Conservation (phyloP, 2,797 vertebrate genomes). For the Chaetophractus vellerosus region DNA sequence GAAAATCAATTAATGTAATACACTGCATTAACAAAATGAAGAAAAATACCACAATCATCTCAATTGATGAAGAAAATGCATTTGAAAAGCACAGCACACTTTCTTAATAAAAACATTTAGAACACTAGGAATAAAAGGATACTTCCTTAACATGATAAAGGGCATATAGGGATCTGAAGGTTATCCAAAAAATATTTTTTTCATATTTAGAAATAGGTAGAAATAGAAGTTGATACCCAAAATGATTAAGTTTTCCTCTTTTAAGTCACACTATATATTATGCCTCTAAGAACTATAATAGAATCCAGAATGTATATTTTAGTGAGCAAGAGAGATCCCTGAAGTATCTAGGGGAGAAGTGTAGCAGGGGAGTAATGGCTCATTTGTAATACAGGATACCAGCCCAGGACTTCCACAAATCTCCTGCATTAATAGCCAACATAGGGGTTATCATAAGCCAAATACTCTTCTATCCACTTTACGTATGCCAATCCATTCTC, state of each 20-base stretch:
- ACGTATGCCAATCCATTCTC: background rate
- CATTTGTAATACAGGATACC: background rate
- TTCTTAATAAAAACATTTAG: no score
- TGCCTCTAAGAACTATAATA: background rate
- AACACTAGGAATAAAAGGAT: no score
- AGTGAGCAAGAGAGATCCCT: background rate
- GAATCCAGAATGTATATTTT: background rate
- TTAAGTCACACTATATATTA: background rate
- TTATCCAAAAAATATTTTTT: conserved; percentile 30
- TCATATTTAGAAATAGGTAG: conserved; percentile 25
- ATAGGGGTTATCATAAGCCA: background rate
- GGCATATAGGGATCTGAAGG: background rate
- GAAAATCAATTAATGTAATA: no score
- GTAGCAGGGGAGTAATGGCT: rapidly evolving
- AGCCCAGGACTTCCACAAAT: background rate
- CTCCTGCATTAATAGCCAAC: background rate
- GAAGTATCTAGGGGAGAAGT: background rate
- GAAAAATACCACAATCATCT: no score
- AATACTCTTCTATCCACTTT: background rate
- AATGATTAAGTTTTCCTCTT: conserved; percentile 17
- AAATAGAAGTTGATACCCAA: background rate
- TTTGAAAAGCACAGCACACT: no score
- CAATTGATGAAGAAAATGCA: no score
- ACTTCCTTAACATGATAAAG: no score
- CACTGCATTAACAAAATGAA: no score